Percentiles rank a stretch among this genome's conserved stretches.
Evolutionary conservation across 2,113 vertebrate species (phyloP).

Genomic region (Pantherophis guttatus): DNA sequence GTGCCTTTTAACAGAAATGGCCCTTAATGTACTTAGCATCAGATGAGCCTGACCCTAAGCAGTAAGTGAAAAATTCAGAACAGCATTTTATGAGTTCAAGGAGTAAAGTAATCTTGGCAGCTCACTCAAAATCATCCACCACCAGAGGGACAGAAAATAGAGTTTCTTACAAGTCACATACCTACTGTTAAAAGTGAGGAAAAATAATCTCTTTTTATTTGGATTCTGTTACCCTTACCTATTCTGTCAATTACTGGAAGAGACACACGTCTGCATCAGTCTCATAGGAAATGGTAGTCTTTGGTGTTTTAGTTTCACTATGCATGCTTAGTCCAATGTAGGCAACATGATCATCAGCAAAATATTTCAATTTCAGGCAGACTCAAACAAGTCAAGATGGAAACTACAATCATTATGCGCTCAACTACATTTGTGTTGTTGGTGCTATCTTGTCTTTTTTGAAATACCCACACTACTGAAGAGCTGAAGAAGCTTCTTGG

Average conservation of each 20-base stretch:
- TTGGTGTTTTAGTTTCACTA: neutral
- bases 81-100: constrained; percentile 28
- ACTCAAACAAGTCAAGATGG: neutral
- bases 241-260: neutral
- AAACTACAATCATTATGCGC: neutral
- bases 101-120: neutral
- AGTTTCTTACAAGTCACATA: neutral
- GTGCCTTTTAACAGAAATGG: constrained; percentile 10
- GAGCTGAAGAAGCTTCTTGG: no score
- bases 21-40: constrained; percentile 34
- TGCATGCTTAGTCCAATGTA: neutral
- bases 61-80: constrained; percentile 30
- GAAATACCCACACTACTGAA: neutral
- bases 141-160: neutral
- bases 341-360: neutral
- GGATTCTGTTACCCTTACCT: neutral
- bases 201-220: neutral
- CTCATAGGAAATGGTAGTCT: neutral
- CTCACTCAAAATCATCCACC: neutral
- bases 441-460: neutral
- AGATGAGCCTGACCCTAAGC: constrained; percentile 24
- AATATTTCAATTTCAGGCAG: neutral
- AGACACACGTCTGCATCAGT: neutral
- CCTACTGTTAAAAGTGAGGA: neutral
- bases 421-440: neutral